Base-by-base conservation (phyloP, 2,113 vertebrate species). In the Cyrtonyx montezumae region DNA sequence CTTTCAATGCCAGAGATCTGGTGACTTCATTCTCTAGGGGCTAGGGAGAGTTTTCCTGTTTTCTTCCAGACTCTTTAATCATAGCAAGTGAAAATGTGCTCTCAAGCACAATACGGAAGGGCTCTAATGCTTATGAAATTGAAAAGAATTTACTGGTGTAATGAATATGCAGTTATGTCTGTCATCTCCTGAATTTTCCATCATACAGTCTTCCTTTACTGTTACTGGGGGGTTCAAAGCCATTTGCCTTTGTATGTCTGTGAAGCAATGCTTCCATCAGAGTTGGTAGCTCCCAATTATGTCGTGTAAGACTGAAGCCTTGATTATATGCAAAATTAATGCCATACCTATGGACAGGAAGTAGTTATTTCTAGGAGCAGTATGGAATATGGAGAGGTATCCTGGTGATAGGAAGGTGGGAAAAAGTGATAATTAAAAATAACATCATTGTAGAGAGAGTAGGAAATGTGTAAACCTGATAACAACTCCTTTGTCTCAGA, bases 41-140 rank as follows among this genome's bases (percentile, higher is more conserved):
- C 46, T 51, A 83, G 77, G 61, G 79, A 83, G 82, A 42, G n/a
- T 93, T 67, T 58, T 74, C 71, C 11, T 51, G 26, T 89, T 93
- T 80, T 93, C 49, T 91, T 85, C 76, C 46, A 88, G 46, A n/a
- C 32, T 91, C 85, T 95, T 96, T 95, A 86, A 95, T 95, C 92
- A 83, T 61, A 51, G 15, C 51, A 63, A 90, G 51, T 91, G 79
- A 88, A 86, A 80, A 55, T 94, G 49, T 48, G 63, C 34, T 90
- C 79, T 93, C 42, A 51, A 88, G 75, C 55, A 59, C 2, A 78
- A 70, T 80, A 77, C 22, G 86, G n/a, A 88, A 74, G 37, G 80
- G 51, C 88, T 96, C 90, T 90, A 96, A 49, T 78, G 85, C 61
- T 83, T 74, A 86, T 9, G 79, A 75, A 75, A 26, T 91, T 77